Evolutionary conservation across 2,113 vertebrate species (phyloP), one percentile per base, ranked within the genome.

Genomic region (Siphamia tubifer): DNA sequence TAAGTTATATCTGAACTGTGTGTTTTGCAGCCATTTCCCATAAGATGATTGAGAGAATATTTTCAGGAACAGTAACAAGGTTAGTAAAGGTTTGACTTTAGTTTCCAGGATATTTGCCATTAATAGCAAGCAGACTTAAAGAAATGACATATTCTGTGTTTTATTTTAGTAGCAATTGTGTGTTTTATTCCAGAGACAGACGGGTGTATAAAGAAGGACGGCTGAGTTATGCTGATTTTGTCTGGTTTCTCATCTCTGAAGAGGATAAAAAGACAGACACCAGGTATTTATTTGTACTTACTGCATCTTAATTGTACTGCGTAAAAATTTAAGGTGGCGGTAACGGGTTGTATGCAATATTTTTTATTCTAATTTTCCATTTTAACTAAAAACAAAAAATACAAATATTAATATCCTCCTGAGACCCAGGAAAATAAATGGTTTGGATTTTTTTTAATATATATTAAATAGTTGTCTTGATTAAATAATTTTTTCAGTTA

Each of bases 171-270:
- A 16, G 6, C 15, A 20, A 54, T 12, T 17, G 5, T 34, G 16
- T 49, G 20, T 16, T 68, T 58, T 40, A 2, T 56, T 45, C 28
- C 25, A 98, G 96, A 52, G 93, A 94, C 66, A 89, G 84, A 11
- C 94, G 78, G 34, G 92, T 91, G 20, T 92, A 85, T 35, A 95
- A 95, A 69, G 94, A 94, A 15, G 94, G 94, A 0, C 92, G 91
- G 32, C 84, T 99, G 4, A 96, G 94, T 76, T 99, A 98, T 0
- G 94, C 95, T 0, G 97, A 99, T 73, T 99, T 98, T 35, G 96
- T 99, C 20, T 99, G 97, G 96, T 98, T 99, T 80, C 90, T 99
- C 27, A 94, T 99, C 87, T 99, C 97, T 0, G 96, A 99, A 84
- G 97, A 99, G 31, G 97, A 99, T 92, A 98, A 98, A 80, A 97